Evolutionary conservation across 2,113 vertebrate species (phyloP), one percentile per base, ranked within the genome.

Genomic region (Hydrolagus affinis): DNA sequence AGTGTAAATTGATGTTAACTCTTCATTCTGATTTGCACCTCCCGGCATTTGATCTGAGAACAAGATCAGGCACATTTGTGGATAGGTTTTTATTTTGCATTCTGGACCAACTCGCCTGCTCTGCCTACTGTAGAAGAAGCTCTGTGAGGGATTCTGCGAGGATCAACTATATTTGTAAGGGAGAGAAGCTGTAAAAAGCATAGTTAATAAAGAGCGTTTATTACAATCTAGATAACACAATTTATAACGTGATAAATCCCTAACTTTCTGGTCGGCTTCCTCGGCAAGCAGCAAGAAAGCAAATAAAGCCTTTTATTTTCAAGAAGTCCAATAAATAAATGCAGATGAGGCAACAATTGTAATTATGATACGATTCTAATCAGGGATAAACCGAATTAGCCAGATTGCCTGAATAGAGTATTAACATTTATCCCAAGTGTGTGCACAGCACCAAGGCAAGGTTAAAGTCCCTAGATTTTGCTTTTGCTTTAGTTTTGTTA

Each of bases 1-100:
- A 17, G 78, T 17, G 78, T 62, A 83, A 83, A 83, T 30, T 83
- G 78, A 32, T 60, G 32, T 32, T 83, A 62, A 83, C 9, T 68
- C 19, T 66, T 60, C 28, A 66, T 19, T 25, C 66, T 17, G 0
- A 21, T 83, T 32, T 28, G 30, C 25, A 32, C 14, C 14, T 32
- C 17, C 19, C 17, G 62, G 9, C 62, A 21, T 83, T 83, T 30
- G 17, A 11, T 32, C 57, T 30, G 57, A 80, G 14, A 8, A 15
- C 64, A 17, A 32, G 15, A 83, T 21, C 9, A 83, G 21, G 15
- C 17, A 1, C 28, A 23, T 1, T 66, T 66, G 23, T 32, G 15
- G 25, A 3, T 83, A 4, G 15, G 32, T 12, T 32, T 83, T 19
- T 68, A 17, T 32, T 83, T 19, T 68, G 23, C 44, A 28, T 32